Evolutionary conservation across 1,140 invertebrate species (phyloP).

Genomic region (Metopolophium dirhodum): DNA sequence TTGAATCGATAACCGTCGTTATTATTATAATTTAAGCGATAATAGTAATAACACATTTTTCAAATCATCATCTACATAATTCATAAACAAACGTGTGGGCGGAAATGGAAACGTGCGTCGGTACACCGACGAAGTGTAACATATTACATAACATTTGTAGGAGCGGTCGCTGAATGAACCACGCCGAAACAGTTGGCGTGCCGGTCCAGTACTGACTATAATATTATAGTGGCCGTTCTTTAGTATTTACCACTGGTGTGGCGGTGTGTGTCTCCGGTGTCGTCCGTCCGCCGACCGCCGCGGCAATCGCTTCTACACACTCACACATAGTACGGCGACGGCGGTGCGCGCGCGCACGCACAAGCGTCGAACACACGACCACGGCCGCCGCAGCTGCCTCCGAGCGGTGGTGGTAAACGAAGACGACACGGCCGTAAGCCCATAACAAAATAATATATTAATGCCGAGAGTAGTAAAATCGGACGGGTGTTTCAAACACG

Average conservation of each 20-base stretch:
- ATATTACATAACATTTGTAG: background rate
- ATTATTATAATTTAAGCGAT: background rate
- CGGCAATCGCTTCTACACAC: background rate
- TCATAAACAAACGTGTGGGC: background rate
- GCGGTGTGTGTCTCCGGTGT: conserved; percentile 5
- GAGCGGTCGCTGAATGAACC: background rate
- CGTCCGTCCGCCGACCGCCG: background rate
- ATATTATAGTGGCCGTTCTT: background rate
- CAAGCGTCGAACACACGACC: background rate
- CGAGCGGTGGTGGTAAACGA: background rate
- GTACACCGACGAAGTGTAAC: background rate
- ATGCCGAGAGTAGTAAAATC: background rate
- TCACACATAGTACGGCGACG: background rate
- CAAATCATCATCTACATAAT: background rate
- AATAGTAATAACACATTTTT: background rate
- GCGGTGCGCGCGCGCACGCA: background rate
- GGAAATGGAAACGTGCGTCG: background rate
- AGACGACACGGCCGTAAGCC: background rate
- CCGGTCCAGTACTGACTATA: background rate
- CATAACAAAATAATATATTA: background rate
- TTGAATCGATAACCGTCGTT: background rate
- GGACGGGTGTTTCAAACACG: background rate
- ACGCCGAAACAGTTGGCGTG: background rate
- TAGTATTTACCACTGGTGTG: background rate
- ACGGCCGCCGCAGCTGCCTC: background rate